Evolutionary conservation across 2,113 vertebrate genomes (phyloP).

Genomic region (Stigmatopora argus): DNA sequence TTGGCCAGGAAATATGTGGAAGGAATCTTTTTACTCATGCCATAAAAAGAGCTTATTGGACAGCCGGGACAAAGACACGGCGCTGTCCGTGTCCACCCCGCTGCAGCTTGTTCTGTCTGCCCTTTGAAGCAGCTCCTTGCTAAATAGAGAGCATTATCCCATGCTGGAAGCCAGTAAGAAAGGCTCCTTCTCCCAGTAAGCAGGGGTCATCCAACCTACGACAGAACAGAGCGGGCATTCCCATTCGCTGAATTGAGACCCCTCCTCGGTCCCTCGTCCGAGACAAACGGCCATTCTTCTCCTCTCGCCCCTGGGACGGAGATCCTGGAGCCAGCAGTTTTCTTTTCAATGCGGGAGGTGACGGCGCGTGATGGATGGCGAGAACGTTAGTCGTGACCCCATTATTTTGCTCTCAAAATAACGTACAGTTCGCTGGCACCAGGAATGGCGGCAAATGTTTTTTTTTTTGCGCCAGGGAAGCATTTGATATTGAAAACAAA

Average conservation of each 20-base stretch:
- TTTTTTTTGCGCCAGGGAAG: not conserved
- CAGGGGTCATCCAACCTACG: conserved; percentile 53
- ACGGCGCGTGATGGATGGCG: conserved; percentile 55
- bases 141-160: conserved; percentile 65
- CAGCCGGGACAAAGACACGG: conserved; percentile 55
- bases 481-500: conserved; percentile 11
- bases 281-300: conserved; percentile 66
- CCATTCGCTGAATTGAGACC: not conserved
- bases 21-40: conserved; percentile 49
- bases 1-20: conserved; percentile 52
- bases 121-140: conserved; percentile 61
- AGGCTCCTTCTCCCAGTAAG: conserved; percentile 56
- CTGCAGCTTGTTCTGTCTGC: conserved; percentile 46
- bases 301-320: conserved; percentile 50
- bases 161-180: conserved; percentile 51
- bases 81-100: conserved; percentile 48
- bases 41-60: conserved; percentile 65
- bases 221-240: conserved; percentile 26
- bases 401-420: conserved; percentile 40
- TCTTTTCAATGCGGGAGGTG: conserved; percentile 44
- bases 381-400: conserved; percentile 47
- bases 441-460: conserved; percentile 18
- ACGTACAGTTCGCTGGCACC: conserved; percentile 49
- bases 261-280: conserved; percentile 15
- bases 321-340: conserved; percentile 60